phyloP scores from a whole-genome alignment of 30 jellyfish, hydroid and myxozoan genomes.

The Hydractinia echinata region DNA sequence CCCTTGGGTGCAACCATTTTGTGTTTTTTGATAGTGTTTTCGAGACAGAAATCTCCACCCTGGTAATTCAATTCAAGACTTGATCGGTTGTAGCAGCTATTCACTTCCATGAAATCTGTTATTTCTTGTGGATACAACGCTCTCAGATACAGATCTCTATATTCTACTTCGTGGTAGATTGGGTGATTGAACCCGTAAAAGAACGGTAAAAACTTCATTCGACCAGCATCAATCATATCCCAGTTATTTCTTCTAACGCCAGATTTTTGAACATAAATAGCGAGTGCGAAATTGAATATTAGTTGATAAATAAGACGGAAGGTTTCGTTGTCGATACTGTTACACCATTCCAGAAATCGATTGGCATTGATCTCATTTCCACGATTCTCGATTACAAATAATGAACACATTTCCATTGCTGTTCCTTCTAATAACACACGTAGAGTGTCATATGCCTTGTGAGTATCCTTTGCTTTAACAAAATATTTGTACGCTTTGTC shows the following conservation, averaged over 20 bases:
- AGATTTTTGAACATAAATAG: neutral
- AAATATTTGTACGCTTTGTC: conserved; percentile 21
- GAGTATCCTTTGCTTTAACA: neutral
- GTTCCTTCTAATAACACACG: conserved; percentile 1
- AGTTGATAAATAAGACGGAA: neutral
- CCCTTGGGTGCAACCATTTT: conserved; percentile 14
- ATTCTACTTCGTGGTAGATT: conserved; percentile 1
- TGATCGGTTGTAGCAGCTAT: neutral
- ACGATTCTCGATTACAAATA: neutral
- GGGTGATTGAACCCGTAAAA: too few relatives aligned
- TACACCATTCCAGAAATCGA: neutral
- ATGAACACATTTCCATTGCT: neutral
- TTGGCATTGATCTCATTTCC: neutral
- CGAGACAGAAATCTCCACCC: too few relatives aligned
- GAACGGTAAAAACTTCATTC: neutral
- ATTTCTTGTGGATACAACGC: neutral
- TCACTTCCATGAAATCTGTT: neutral
- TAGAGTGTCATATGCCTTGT: neutral
- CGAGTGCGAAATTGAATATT: neutral
- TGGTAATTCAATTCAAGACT: neutral
- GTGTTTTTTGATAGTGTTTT: neutral
- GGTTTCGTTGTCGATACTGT: neutral
- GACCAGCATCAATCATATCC: conserved; percentile 4
- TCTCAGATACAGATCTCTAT: neutral
- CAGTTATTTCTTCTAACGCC: neutral